A percentile compares a stretch with the other conserved stretches of the same genome.
Evolutionary conservation across 2,113 vertebrate genomes (phyloP).

Genomic region (Tragelaphus buxtoni): DNA sequence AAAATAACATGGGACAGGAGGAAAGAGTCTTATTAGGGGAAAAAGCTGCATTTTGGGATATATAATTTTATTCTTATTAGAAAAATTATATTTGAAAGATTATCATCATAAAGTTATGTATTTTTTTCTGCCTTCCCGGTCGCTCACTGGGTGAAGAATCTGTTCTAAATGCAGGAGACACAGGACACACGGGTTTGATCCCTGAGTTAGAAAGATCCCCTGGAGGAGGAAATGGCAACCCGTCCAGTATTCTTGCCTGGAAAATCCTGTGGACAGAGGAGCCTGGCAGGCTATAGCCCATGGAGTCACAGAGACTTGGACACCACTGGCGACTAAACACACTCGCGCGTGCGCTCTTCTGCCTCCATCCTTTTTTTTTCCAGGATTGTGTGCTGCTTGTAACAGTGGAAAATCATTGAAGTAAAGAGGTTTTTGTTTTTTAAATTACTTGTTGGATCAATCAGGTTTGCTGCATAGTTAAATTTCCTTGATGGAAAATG

Average conservation of each 20-base stretch:
- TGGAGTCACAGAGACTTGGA: neutral
- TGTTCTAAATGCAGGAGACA: neutral
- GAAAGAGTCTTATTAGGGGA: neutral
- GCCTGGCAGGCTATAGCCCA: neutral
- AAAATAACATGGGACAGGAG: neutral
- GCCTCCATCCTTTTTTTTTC: neutral
- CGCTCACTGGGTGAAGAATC: neutral
- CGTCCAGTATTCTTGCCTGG: neutral
- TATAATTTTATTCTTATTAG: neutral
- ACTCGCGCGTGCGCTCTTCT: fast-evolving
- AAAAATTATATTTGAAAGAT: slow-evolving; percentile 4
- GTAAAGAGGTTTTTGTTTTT: neutral
- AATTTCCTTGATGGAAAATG: slow-evolving; percentile 42
- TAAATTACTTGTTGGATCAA: neutral
- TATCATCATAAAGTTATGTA: neutral
- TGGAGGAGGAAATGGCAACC: neutral
- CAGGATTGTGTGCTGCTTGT: neutral
- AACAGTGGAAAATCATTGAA: neutral
- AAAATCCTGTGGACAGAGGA: neutral
- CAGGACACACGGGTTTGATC: neutral
- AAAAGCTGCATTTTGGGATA: neutral
- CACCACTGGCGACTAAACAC: neutral
- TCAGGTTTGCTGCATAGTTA: slow-evolving; percentile 29
- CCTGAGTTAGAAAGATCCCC: neutral
- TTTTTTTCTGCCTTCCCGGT: neutral